Percentiles rank a stretch among this genome's conserved stretches.
Conservation (phyloP, 2,113 vertebrate genomes). For the Cebidichthys violaceus region DNA sequence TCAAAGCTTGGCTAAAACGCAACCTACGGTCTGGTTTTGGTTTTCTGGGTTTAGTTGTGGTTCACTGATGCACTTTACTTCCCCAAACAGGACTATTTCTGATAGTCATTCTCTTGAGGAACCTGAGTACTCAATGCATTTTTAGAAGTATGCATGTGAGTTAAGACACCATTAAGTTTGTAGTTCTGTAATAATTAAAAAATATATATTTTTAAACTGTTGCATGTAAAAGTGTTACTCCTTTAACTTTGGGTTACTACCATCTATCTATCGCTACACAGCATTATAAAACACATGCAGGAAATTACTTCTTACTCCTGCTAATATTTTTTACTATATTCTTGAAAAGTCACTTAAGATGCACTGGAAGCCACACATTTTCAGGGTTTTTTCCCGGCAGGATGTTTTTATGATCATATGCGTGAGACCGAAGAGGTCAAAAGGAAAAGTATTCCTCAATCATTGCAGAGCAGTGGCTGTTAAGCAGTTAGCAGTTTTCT, state of each 20-base stretch:
- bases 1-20: conserved; percentile 15
- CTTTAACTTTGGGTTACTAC: not conserved
- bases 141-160: not conserved
- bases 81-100: not conserved
- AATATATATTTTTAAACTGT: not conserved
- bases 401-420: not conserved
- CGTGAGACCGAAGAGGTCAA: not conserved
- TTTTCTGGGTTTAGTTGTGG: conserved; percentile 28
- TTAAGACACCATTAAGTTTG: not conserved
- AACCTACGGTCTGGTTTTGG: conserved; percentile 44
- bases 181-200: no score
- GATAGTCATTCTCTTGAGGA: not conserved
- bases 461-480: not conserved
- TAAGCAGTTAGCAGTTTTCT: not conserved
- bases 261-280: not conserved
- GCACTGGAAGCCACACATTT: not conserved
- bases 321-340: not conserved
- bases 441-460: not conserved
- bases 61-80: not conserved
- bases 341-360: not conserved
- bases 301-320: not conserved
- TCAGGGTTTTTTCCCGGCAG: not conserved
- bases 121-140: not conserved
- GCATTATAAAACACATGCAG: not conserved
- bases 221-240: not conserved